These are phyloP conservation scores for Drosophila equinoxialis DNA, from an alignment of 1,140 invertebrate genomes.

Conservation along the genomic window DNA sequence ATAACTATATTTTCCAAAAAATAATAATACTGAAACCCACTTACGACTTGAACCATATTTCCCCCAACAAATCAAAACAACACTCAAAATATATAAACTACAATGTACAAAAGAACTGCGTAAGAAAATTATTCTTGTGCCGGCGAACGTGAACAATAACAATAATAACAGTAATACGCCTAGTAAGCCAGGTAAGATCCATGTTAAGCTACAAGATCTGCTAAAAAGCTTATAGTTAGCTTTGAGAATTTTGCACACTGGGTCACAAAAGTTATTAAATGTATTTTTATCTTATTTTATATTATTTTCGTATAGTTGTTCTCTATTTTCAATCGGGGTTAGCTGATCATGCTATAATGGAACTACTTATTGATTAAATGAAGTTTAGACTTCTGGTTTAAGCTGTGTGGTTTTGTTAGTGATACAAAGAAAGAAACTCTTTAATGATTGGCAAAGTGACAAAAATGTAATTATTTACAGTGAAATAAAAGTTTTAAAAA, in stretches of 20 bases:
- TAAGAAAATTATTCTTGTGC: slow-evolving; percentile 81
- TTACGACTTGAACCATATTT: slow-evolving; percentile 38
- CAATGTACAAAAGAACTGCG: slow-evolving; percentile 59
- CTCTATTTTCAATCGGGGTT: too few relatives aligned
- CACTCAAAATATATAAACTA: slow-evolving; percentile 19
- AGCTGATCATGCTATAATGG: too few relatives aligned
- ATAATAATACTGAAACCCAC: slow-evolving; percentile 47
- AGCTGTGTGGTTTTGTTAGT: too few relatives aligned
- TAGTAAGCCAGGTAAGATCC: slow-evolving; percentile 79
- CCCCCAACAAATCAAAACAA: slow-evolving; percentile 21
- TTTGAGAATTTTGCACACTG: background rate
- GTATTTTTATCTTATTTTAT: too few relatives aligned
- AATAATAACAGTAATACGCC: slow-evolving; percentile 79
- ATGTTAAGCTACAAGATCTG: slow-evolving; percentile 49
- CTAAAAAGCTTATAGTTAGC: slow-evolving; percentile 7
- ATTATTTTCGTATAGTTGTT: too few relatives aligned
- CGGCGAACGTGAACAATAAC: slow-evolving; percentile 73
- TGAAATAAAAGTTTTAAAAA: too few relatives aligned
- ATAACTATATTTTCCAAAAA: slow-evolving; percentile 59
- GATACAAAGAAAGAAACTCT: too few relatives aligned
- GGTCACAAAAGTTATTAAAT: background rate
- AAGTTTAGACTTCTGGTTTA: too few relatives aligned
- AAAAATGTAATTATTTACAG: too few relatives aligned
- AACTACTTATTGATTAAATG: too few relatives aligned
- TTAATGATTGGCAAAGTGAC: too few relatives aligned